Evolutionary conservation across 2,113 vertebrate genomes (phyloP), one percentile per base, ranked within the genome.

Genomic region (Cairina moschata): DNA sequence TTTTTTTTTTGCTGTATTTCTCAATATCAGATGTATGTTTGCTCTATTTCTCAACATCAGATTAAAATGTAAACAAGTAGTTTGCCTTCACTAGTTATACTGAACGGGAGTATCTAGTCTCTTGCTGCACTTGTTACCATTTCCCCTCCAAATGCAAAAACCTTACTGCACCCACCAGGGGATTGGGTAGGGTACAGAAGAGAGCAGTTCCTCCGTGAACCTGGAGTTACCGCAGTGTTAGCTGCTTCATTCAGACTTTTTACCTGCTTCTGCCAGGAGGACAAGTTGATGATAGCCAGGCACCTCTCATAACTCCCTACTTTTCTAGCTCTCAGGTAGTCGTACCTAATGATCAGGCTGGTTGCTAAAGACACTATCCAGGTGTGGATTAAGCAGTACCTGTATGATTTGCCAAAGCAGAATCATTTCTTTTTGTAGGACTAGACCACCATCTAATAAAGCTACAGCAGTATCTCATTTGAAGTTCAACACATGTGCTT

Each of bases 301-400:
- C 56, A 63, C 40, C 52, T 81, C 40, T 71, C 0, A 0, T 31
- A 69, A 62, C 48, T 73, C 38, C 22, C 4, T 18, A n/a, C 3
- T 59, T 92, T 80, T 86, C 38, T 58, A 40, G 54, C 34, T 85
- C 34, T 32, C 46, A 13, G 18, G 38, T 38, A 74, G 46, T 44
- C 76, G 69, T 21, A 44, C 28, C 28, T 63, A 40, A n/a, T 63
- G 42, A 25, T 63, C 69, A 55, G 34, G 14, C 28, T 36, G 44
- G n/a, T 50, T 78, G 31, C 75, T 20, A 84, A 69, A 77, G 55
- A 9, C 1, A 1, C 40, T 52, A 25, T 22, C 4, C 36, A 17
- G 22, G 42, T 59, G 13, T 59, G 13, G 54, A 34, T 65, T 44
- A 80, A 83, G 15, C 26, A 69, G 34, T 40, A 21, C 31, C 69